Evolutionary conservation across 92 coral and sea anemone genomes (phyloP), one percentile per base, ranked within the genome.

Genomic region (Heliopora coerulea): DNA sequence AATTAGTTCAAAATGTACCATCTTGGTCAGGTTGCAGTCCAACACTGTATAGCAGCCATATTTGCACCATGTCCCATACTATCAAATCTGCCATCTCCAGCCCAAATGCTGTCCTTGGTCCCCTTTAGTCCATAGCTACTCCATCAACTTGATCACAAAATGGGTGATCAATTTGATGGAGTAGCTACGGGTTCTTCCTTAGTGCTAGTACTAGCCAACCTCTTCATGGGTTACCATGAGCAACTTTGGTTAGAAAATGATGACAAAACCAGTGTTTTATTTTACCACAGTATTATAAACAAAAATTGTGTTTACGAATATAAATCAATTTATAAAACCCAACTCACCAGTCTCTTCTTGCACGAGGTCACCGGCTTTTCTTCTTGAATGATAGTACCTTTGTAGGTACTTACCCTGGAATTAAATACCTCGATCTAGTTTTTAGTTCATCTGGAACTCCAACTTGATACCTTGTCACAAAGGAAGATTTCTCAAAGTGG

Each of bases 31-130:
- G 44, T 44, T 44, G 44, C 52, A 65, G 40, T 49, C 19, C 72
- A 65, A 31, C 54, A 65, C 40, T 6, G 72, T 35, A 34, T 65
- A 37, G 8, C 27, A 41, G n/a, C 72, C 72, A 65, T 39, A 65
- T 65, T 68, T 31, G 75, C 75, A 29, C 59, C 25, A 34, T 68
- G 75, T 3, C 75, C 75, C 60, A 68, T 68, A 56, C 59, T 21
- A 33, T 68, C 75, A 28, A 50, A 68, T 29, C 61, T 15, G 15
- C 75, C 75, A 49, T 68, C 75, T 23, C 75, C 75, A 29, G 75
- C 50, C 75, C 75, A 68, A 31, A 68, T 49, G 21, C 50, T 26
- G 59, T 48, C 54, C 17, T 68, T 48, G 4, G 21, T 68, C 12
- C 1, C 41, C 54, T 37, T 68, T n/a, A 68, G 41, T 28, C 27